A percentile compares a stretch with the other conserved stretches of the same genome.
phyloP scores from a whole-genome alignment of 1,140 invertebrate genomes.

The Drosophila orena region DNA sequence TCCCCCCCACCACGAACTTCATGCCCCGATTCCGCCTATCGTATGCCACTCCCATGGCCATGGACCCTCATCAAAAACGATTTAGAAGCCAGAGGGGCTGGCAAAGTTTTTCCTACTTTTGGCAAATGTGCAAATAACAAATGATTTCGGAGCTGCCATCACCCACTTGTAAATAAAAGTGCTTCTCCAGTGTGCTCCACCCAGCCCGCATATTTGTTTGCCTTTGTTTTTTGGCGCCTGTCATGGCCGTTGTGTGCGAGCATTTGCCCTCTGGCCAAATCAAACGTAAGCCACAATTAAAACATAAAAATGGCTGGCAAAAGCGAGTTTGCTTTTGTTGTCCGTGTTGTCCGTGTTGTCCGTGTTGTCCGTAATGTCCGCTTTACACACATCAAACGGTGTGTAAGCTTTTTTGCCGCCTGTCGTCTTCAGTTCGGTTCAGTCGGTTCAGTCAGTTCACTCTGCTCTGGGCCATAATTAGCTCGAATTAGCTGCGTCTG shows the following conservation, averaged over 20 bases:
- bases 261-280: conserved; percentile 70
- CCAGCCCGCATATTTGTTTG: conserved; percentile 74
- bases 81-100: conserved; percentile 60
- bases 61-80: conserved; percentile 77
- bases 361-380: conserved; percentile 1
- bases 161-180: conserved; percentile 80
- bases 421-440: conserved; percentile 47
- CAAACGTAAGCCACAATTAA: conserved; percentile 82
- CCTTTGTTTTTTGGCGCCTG: conserved; percentile 77
- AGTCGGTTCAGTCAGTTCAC: conserved; percentile 8
- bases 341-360: not conserved
- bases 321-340: conserved; percentile 36
- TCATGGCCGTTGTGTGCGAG: conserved; percentile 61
- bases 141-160: conserved; percentile 78
- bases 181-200: conserved; percentile 14
- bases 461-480: conserved; percentile 62
- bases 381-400: conserved; percentile 69
- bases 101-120: conserved; percentile 67
- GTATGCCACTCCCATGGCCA: too few species aligned
- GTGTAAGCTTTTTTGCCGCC: conserved; percentile 26
- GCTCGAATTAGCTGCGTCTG: conserved; percentile 73
- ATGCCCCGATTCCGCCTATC: too few species aligned
- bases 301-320: conserved; percentile 73
- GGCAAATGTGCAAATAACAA: conserved; percentile 81
- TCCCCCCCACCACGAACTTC: too few species aligned